Percentiles rank a stretch among this genome's conserved stretches.
phyloP scores from a whole-genome alignment of 2,113 vertebrate species.

The Panthera uncia region DNA sequence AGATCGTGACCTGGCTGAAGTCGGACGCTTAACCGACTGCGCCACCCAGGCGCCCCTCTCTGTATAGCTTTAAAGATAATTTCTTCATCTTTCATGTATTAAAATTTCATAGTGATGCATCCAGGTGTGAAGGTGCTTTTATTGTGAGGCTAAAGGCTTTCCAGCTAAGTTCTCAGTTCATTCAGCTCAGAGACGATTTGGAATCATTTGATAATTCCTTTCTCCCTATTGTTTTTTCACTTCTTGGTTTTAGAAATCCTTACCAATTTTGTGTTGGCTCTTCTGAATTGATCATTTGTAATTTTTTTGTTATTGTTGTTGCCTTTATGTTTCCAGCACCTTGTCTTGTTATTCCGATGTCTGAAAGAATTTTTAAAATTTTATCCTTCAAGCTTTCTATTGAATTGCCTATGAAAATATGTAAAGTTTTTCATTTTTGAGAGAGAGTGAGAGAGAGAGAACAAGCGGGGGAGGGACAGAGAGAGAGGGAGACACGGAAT shows the following conservation, averaged over 20 bases:
- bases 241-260: slow-evolving; percentile 25
- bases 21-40: no score
- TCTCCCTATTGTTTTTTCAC: not conserved
- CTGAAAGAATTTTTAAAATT: not conserved
- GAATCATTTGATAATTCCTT: not conserved
- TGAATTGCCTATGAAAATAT: not conserved
- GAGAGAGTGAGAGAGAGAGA: no score
- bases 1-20: no score
- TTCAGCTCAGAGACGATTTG: not conserved
- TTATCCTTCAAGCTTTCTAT: not conserved
- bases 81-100: slow-evolving; percentile 25
- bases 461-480: no score
- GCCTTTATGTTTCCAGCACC: not conserved
- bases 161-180: not conserved
- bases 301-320: not conserved
- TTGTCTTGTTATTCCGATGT: not conserved
- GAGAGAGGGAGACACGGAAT: no score
- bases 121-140: slow-evolving; percentile 39
- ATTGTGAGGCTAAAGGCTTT: not conserved
- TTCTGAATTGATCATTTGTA: not conserved
- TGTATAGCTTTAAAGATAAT: slow-evolving; percentile 26
- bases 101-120: slow-evolving; percentile 5
- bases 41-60: no score
- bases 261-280: not conserved
- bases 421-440: no score